Evolutionary conservation across 2,113 vertebrate genomes (phyloP).

Genomic region (Miniopterus natalensis): DNA sequence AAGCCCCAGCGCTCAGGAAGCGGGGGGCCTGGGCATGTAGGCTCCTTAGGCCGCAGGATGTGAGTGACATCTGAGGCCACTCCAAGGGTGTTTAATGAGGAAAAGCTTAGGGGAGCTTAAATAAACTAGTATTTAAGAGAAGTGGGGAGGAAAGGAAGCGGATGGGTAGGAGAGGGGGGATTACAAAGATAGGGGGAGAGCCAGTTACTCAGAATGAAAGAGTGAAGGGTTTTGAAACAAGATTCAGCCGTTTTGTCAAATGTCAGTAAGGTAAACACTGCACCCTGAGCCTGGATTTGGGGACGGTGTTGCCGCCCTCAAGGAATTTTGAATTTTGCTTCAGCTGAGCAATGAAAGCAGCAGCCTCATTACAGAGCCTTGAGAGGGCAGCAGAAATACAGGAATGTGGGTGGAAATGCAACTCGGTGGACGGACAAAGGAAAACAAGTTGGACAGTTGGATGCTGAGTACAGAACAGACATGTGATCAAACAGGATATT

Average conservation of each 20-base stretch:
- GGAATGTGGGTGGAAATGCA: too few species aligned
- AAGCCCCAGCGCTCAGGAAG: not conserved
- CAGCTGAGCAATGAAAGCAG: not conserved
- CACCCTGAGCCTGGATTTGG: not conserved
- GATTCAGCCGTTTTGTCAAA: not conserved
- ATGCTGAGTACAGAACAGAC: not conserved
- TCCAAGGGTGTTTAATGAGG: not conserved
- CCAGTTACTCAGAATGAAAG: not conserved
- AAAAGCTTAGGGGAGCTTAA: not conserved
- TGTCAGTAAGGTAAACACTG: not conserved
- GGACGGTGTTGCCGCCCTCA: not conserved
- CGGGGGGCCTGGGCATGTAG: not conserved
- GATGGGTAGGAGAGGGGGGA: not conserved
- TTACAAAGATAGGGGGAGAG: not conserved
- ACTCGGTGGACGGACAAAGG: not conserved
- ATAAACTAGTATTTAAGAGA: not conserved
- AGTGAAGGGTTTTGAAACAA: not conserved
- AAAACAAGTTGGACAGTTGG: not conserved
- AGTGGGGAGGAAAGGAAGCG: not conserved
- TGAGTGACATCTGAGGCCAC: not conserved
- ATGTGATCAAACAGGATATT: accelerated
- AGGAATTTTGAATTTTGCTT: not conserved
- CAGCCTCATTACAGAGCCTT: not conserved
- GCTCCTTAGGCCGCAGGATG: not conserved
- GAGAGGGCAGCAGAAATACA: not conserved